Evolutionary conservation across 2,797 vertebrate genomes (phyloP).

Genomic region (Malurus splendens): DNA sequence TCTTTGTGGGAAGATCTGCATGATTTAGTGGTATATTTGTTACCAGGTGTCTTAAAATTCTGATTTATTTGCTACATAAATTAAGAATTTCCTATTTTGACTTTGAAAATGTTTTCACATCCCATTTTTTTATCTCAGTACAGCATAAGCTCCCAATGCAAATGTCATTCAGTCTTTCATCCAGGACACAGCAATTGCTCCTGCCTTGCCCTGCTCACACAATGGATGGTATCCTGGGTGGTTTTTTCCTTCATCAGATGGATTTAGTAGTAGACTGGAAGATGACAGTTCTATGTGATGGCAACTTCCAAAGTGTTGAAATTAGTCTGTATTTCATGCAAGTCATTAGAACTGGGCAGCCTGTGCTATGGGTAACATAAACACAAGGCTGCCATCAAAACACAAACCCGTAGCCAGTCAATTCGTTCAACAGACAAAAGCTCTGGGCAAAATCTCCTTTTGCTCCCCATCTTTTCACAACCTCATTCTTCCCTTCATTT

Average conservation of each 20-base stretch:
- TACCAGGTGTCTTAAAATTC: background rate
- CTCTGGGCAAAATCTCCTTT: background rate
- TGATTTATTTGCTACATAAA: slow-evolving; percentile 16
- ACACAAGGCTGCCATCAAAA: background rate
- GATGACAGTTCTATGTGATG: background rate
- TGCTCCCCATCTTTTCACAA: background rate
- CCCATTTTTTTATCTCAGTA: background rate
- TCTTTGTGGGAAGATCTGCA: background rate
- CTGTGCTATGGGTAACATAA: background rate
- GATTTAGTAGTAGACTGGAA: background rate
- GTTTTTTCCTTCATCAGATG: background rate
- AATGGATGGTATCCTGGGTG: background rate
- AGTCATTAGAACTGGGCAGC: background rate
- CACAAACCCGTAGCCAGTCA: background rate
- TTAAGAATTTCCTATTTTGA: background rate
- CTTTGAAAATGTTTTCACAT: background rate
- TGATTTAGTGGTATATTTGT: background rate
- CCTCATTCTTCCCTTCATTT: background rate
- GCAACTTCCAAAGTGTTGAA: background rate
- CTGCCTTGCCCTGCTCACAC: background rate
- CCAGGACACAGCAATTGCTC: background rate
- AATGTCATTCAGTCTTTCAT: background rate
- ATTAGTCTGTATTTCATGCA: background rate
- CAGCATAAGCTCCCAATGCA: background rate
- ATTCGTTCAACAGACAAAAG: background rate